Percentiles rank a stretch among this genome's conserved stretches.
These are phyloP conservation scores for Ericerus pela DNA, from an alignment of 1,140 invertebrate genomes.

Conservation along the genomic window DNA sequence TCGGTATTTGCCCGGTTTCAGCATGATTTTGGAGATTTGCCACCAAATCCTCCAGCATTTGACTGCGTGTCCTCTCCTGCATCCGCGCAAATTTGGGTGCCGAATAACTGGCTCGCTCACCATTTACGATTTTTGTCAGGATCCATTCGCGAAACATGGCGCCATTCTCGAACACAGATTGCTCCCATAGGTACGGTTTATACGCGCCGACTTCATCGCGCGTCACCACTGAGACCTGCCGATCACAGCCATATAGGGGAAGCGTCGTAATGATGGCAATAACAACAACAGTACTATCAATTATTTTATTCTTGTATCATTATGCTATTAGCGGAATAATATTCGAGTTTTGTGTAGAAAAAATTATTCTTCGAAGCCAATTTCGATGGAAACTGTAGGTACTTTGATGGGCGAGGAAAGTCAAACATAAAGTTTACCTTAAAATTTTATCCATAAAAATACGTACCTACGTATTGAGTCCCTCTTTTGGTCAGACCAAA, in stretches of 20 bases:
- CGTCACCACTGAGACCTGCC: conserved; percentile 69
- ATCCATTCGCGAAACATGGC: conserved; percentile 84
- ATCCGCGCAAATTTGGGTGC: conserved; percentile 92
- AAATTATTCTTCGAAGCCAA: no score
- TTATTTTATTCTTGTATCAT: no score
- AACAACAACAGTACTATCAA: no score
- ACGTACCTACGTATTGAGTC: no score
- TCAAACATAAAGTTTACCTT: no score
- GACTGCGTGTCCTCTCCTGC: conserved; percentile 72
- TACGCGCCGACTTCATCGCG: conserved; percentile 94
- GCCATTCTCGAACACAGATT: conserved; percentile 85
- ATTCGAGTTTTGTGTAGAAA: no score
- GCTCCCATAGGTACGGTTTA: conserved; percentile 88
- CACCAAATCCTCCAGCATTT: conserved; percentile 89
- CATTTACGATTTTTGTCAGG: conserved; percentile 93
- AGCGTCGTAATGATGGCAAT: no score
- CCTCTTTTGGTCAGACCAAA: no score
- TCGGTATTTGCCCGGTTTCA: conserved; percentile 87
- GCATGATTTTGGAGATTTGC: conserved; percentile 86
- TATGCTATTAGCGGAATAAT: no score
- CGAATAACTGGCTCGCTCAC: conserved; percentile 88
- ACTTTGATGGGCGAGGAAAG: no score
- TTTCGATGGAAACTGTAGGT: no score
- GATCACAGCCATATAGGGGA: neutral
- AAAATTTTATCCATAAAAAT: no score